A percentile compares a stretch with the other conserved stretches of the same genome.
These are phyloP conservation scores for Tupiocoris notatus DNA, from an alignment of 2,888 invertebrate genomes.

Conservation along the genomic window DNA sequence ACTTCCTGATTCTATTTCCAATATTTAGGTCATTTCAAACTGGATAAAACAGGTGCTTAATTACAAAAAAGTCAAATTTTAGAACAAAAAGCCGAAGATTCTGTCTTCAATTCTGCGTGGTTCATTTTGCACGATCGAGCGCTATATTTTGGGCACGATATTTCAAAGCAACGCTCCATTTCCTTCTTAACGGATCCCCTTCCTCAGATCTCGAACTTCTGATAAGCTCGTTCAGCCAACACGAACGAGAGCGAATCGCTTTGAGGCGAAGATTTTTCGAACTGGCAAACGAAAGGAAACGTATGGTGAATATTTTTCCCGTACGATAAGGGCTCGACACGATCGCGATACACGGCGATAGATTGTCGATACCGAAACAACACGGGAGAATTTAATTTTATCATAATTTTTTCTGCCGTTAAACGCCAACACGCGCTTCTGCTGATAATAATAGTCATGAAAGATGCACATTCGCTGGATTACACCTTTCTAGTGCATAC, in stretches of 20 bases:
- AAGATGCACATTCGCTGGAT: background rate
- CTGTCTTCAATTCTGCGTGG: too few relatives aligned
- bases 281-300: background rate
- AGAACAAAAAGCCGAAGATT: too few relatives aligned
- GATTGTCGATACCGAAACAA: too few relatives aligned
- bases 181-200: background rate
- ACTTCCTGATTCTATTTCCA: too few relatives aligned
- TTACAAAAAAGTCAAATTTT: too few relatives aligned
- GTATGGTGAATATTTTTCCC: background rate
- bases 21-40: too few relatives aligned
- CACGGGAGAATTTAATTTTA: background rate
- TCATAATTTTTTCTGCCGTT: background rate
- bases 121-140: too few relatives aligned
- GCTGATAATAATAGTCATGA: background rate
- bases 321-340: background rate
- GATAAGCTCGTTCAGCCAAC: background rate
- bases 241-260: background rate
- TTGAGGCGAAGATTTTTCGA: background rate
- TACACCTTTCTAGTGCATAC: background rate
- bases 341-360: too few relatives aligned
- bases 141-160: background rate
- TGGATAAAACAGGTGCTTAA: too few relatives aligned
- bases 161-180: background rate
- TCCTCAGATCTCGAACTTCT: background rate
- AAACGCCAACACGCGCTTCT: background rate